Percentiles rank a stretch among this genome's conserved stretches.
Conservation (phyloP, 2,888 invertebrate genomes). For the Petrolisthes cinctipes region DNA sequence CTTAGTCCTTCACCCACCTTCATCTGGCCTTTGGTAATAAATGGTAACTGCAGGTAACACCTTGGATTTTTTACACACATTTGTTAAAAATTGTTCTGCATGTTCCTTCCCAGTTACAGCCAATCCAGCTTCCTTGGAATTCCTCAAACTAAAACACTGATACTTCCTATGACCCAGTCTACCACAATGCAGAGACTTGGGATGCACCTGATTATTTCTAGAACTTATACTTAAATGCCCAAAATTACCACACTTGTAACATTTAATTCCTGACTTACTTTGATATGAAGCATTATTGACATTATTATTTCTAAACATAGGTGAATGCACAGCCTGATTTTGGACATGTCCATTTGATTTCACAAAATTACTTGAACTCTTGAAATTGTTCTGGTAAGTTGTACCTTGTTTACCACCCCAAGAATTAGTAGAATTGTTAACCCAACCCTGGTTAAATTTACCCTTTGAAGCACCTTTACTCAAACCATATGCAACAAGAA, state of each 20-base stretch:
- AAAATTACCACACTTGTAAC: background rate
- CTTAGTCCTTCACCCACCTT: background rate
- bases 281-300: background rate
- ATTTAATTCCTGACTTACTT: background rate
- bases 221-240: background rate
- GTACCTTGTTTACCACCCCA: background rate
- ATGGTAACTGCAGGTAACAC: background rate
- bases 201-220: background rate
- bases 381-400: background rate
- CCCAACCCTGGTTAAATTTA: background rate
- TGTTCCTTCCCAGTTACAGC: background rate
- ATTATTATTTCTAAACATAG: background rate
- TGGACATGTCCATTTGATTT: background rate
- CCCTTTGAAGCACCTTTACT: background rate
- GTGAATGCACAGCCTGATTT: background rate
- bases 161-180: background rate
- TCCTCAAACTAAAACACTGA: slow-evolving; percentile 9
- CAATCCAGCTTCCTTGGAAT: background rate
- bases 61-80: background rate
- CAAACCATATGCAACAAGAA: background rate
- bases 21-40: background rate
- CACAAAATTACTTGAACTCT: background rate
- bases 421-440: background rate
- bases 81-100: background rate
- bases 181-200: background rate